A percentile compares a stretch with the other conserved stretches of the same genome.
phyloP scores from a whole-genome alignment of 2,113 vertebrate genomes.

The Lepus europaeus region DNA sequence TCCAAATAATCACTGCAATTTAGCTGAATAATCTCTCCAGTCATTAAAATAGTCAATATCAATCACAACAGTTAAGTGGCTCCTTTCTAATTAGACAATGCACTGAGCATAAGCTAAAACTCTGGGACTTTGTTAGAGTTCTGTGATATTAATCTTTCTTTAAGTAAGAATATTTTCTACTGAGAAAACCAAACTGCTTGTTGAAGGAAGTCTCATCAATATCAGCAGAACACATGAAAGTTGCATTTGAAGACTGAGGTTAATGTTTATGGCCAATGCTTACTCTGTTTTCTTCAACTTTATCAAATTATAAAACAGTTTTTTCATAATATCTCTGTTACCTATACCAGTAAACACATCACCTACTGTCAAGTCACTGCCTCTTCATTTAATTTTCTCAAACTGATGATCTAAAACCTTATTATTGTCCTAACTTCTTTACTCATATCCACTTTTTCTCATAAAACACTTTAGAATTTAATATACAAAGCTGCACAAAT shows the following conservation, averaged over 20 bases:
- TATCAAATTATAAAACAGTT: neutral
- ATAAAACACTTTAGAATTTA: neutral
- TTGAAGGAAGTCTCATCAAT: neutral
- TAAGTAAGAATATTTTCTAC: neutral
- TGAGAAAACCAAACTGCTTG: conserved; percentile 1
- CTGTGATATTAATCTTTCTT: neutral
- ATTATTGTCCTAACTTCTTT: neutral
- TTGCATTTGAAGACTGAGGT: neutral
- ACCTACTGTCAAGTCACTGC: neutral
- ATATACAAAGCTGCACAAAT: neutral
- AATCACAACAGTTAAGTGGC: neutral
- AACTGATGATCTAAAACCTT: neutral
- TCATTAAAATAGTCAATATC: neutral
- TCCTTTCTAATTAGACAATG: neutral
- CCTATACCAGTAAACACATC: neutral
- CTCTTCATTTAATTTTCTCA: neutral
- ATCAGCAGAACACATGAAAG: neutral
- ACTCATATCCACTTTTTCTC: neutral
- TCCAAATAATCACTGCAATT: neutral
- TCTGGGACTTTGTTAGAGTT: neutral
- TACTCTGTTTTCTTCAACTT: neutral
- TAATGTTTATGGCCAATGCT: neutral
- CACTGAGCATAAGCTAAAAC: neutral
- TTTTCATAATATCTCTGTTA: neutral
- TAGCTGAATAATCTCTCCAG: neutral